Evolutionary conservation across 2,888 invertebrate species (phyloP).

Genomic region (Machimus rusticus): DNA sequence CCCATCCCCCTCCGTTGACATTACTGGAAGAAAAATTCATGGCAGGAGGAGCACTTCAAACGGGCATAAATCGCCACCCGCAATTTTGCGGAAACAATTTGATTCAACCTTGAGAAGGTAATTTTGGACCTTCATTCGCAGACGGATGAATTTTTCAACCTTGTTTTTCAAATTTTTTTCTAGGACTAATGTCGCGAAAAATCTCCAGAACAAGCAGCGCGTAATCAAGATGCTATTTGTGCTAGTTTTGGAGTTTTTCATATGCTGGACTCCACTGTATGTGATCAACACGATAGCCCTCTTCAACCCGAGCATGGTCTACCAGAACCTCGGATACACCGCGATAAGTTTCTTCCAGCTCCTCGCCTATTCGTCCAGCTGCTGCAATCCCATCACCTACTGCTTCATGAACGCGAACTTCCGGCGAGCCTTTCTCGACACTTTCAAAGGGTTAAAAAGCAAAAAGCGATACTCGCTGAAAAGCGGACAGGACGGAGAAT

Average conservation of each 20-base stretch:
- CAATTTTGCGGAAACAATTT: conserved; percentile 37
- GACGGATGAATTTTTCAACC: not conserved
- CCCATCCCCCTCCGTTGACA: not conserved
- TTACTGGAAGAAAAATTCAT: not conserved
- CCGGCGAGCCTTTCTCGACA: conserved; percentile 78
- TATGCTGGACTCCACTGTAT: conserved; percentile 90
- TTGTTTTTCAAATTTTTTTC: not conserved
- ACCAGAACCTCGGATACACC: conserved; percentile 74
- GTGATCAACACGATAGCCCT: conserved; percentile 78
- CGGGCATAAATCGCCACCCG: conserved; percentile 1
- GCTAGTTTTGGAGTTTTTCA: conserved; percentile 89
- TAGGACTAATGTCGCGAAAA: conserved; percentile 55
- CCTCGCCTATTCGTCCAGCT: conserved; percentile 82
- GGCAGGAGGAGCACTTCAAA: conserved; percentile 50
- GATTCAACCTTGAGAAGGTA: conserved; percentile 43
- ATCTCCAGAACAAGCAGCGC: conserved; percentile 59
- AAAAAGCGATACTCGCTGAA: conserved; percentile 11
- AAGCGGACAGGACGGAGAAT: conserved; percentile 24
- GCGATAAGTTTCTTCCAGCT: conserved; percentile 78
- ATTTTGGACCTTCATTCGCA: not conserved
- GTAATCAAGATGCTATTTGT: conserved; percentile 89
- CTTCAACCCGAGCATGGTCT: conserved; percentile 75
- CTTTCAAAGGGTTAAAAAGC: conserved; percentile 67
- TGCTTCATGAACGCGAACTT: conserved; percentile 93
- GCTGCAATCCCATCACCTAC: conserved; percentile 90